A percentile compares a stretch with the other conserved stretches of the same genome.
These are phyloP conservation scores for Spodoptera littoralis DNA, from an alignment of 2,888 invertebrate genomes.

Conservation along the genomic window DNA sequence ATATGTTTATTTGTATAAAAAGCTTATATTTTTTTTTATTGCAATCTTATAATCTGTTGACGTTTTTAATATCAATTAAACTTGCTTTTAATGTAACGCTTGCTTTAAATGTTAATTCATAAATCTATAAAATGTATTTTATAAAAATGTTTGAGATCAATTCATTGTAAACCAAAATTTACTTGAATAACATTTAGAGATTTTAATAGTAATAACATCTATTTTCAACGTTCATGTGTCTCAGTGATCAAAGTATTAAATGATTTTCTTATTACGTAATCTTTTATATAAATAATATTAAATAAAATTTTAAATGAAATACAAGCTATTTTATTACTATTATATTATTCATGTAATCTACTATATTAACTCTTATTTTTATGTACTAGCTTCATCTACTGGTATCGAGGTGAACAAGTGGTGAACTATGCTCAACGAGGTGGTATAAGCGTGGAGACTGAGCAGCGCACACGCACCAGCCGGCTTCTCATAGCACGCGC, in stretches of 20 bases:
- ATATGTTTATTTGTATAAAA: constrained; percentile 11
- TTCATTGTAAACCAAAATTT: no score
- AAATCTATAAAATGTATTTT: no score
- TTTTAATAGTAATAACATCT: no score
- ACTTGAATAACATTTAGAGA: no score
- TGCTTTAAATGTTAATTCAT: background rate
- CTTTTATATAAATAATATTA: no score
- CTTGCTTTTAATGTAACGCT: constrained; percentile 3
- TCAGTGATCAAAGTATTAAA: no score
- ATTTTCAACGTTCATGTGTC: no score
- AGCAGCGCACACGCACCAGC: constrained; percentile 95
- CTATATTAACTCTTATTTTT: background rate
- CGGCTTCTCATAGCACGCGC: constrained; percentile 95
- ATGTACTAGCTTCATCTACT: constrained; percentile 91
- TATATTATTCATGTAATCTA: no score
- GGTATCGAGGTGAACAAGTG: constrained; percentile 95
- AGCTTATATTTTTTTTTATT: constrained; percentile 14
- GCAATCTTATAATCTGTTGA: constrained; percentile 1
- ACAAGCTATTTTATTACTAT: no score
- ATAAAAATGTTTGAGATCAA: no score
- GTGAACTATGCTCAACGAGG: constrained; percentile 96
- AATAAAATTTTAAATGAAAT: no score
- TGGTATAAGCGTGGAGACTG: constrained; percentile 96
- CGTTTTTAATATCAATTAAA: constrained; percentile 4
- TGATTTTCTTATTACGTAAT: no score